Conservation (phyloP, 2,888 invertebrate species). For the Ctena decussata region DNA sequence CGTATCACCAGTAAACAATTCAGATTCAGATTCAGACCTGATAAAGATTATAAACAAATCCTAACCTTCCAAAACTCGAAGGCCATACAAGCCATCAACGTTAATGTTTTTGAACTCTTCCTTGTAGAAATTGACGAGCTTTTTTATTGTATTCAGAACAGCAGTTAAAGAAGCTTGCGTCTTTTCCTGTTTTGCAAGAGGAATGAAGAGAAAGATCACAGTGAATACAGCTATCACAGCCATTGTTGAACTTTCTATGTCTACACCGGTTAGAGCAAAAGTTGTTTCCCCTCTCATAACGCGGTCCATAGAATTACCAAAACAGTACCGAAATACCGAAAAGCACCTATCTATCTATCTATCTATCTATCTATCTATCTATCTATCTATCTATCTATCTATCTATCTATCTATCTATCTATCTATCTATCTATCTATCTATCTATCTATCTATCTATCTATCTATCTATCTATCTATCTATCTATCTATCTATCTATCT, state of each 20-base stretch:
- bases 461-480: neutral
- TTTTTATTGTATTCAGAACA: constrained; percentile 74
- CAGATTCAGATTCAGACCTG: no score
- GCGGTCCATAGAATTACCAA: no score
- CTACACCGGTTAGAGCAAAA: no score
- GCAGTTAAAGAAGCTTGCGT: constrained; percentile 52
- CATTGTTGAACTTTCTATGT: constrained; percentile 24
- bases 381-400: constrained; percentile 9
- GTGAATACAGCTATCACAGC: constrained; percentile 39
- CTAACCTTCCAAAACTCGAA: constrained; percentile 83
- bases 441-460: neutral
- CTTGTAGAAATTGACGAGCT: constrained; percentile 76
- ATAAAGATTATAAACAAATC: no score
- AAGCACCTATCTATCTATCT: neutral
- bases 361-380: constrained; percentile 9
- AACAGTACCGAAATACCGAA: no score
- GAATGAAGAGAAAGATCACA: constrained; percentile 56
- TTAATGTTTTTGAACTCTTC: constrained; percentile 76
- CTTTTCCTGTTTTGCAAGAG: constrained; percentile 53
- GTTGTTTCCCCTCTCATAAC: no score
- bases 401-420: neutral
- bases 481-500: neutral
- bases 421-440: neutral
- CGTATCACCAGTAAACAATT: no score
- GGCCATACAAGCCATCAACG: constrained; percentile 84